phyloP scores from a whole-genome alignment of 2,797 vertebrate species.

The Vultur gryphus region DNA sequence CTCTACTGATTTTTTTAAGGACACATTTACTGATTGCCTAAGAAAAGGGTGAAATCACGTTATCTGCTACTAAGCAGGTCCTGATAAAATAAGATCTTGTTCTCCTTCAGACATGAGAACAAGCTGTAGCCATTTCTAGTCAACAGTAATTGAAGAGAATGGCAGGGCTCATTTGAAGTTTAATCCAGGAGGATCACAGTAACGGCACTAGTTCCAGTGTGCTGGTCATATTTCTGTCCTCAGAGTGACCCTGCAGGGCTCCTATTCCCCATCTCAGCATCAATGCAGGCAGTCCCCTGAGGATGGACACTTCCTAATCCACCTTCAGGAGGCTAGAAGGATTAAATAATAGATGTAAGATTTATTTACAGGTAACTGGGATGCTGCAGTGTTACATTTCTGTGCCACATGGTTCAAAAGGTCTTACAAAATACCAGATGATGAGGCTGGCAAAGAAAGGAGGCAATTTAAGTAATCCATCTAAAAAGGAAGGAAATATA shows the following conservation, averaged over 20 bases:
- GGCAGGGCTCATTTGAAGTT: conserved; percentile 49
- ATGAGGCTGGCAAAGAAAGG: background rate
- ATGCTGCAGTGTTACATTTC: conserved; percentile 30
- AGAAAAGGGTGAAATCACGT: background rate
- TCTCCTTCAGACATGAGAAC: conserved; percentile 8
- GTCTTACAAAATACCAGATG: background rate
- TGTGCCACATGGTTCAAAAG: conserved; percentile 7
- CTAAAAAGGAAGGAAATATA: background rate
- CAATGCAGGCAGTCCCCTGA: conserved; percentile 39
- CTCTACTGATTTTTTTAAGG: background rate
- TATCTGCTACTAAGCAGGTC: background rate
- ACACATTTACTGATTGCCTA: background rate
- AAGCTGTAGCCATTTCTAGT: background rate
- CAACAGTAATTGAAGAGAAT: conserved; percentile 11
- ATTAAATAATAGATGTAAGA: conserved; percentile 66
- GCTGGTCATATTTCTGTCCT: conserved; percentile 64
- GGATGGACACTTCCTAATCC: background rate
- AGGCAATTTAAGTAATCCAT: background rate
- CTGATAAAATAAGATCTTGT: background rate
- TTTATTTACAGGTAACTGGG: conserved; percentile 63
- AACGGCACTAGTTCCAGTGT: background rate
- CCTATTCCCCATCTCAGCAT: conserved; percentile 48
- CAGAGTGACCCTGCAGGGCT: conserved; percentile 38
- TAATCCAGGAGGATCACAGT: conserved; percentile 54
- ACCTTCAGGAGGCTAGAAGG: conserved; percentile 22